These are phyloP conservation scores for Sussaba pulchella DNA, from an alignment of 2,888 invertebrate genomes.

Conservation along the genomic window DNA sequence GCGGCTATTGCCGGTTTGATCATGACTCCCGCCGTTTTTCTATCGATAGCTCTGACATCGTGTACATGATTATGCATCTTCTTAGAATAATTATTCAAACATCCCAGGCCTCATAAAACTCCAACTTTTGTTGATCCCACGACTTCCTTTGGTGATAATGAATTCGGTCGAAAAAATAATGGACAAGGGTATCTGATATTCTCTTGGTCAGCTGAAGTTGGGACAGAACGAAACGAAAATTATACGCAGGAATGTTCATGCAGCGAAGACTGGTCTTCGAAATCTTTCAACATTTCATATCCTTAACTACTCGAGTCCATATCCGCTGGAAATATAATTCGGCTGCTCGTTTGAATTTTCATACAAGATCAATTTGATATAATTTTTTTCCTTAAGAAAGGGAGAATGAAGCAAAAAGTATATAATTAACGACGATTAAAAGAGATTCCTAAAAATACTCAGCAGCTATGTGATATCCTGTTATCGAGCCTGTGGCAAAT, in stretches of 20 bases:
- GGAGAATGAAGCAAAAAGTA: constrained; percentile 24
- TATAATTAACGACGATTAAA: constrained; percentile 46
- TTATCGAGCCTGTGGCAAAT: constrained; percentile 20
- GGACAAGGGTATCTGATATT: background rate
- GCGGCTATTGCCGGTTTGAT: background rate
- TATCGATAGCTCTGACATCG: background rate
- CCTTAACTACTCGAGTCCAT: constrained; percentile 47
- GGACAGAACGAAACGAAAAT: constrained; percentile 2
- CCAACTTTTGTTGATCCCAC: background rate
- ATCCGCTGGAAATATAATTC: constrained; percentile 24
- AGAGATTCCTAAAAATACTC: constrained; percentile 28
- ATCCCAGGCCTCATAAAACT: background rate
- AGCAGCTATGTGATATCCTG: constrained; percentile 27
- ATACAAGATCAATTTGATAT: constrained; percentile 44
- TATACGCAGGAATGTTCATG: constrained; percentile 7
- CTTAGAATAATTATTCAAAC: background rate
- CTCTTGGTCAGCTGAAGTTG: constrained; percentile 1
- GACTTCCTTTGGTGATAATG: background rate
- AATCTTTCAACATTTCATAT: constrained; percentile 50
- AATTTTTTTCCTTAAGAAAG: constrained; percentile 27
- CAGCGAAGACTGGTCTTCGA: constrained; percentile 15
- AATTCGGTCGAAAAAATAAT: background rate
- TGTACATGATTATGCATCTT: background rate
- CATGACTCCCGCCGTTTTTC: background rate
- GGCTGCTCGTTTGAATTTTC: constrained; percentile 24